Base-by-base conservation (phyloP, 2,797 vertebrate species). In the Gastrophryne carolinensis region DNA sequence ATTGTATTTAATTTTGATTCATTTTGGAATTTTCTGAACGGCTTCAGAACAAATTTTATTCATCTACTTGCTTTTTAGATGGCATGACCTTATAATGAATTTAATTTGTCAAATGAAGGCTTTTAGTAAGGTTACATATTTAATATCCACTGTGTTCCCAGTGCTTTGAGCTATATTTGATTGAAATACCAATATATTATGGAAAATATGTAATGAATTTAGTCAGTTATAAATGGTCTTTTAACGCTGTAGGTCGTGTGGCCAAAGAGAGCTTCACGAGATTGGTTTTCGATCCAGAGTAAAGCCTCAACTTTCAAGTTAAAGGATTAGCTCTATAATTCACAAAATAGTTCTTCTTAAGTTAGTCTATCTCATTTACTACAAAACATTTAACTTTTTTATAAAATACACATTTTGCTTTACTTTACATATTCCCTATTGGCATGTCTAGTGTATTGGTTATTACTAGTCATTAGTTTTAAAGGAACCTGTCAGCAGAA, bases 51-150 rank as follows among this genome's bases (percentile, higher is more conserved):
- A 77, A 24, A 64, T 52, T 77, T 72, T 27, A 49, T 70, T 76
- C 60, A 71, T 63, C 30, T 21, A 70, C 27, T 77, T 71, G 35
- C 41, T 21, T 70, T 76, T 69, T 49, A 69, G 37, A 53, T 37
- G 69, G 57, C 35, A 41, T 68, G 64, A 75, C 63, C 64, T 70
- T 70, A 44, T 70, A 63, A 77, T 64, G 58, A 71, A 77, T 70
- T 75, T 61, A 53, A 75, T 75, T 69, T 69, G 73, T 75, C 73
- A 75, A 75, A 69, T 77, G 57, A 70, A 19, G 56, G 66, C 66
- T 77, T 77, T 64, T 77, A 77, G 74, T 56, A 70, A 77, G 74
- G 66, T 69, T 70, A 77, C 21, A 26, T 77, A 41, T 64, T 70
- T 77, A 77, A 71, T 70, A 57, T 63, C 58, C 47, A 57, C 19